Evolutionary conservation across 2,888 invertebrate species (phyloP).

Genomic region (Ichneumon xanthorius): DNA sequence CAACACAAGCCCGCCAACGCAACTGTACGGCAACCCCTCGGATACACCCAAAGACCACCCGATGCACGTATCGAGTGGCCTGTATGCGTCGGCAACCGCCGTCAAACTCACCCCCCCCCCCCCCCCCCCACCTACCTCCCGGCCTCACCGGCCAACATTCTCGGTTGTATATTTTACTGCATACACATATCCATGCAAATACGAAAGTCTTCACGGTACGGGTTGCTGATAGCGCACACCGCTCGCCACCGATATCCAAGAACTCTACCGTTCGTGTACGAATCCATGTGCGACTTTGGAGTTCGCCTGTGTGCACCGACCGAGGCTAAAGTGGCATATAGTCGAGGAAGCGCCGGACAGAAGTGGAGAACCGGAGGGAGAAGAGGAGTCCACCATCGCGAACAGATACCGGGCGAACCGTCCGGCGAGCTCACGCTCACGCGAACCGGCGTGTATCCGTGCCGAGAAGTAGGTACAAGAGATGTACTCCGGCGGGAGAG

Average conservation of each 20-base stretch:
- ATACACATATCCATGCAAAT: slow-evolving; percentile 44
- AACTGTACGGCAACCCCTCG: slow-evolving; percentile 16
- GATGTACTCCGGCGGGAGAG: slow-evolving; percentile 72
- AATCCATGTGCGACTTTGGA: slow-evolving; percentile 55
- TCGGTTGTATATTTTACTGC: not conserved
- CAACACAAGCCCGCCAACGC: slow-evolving; percentile 14
- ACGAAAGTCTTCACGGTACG: slow-evolving; percentile 31
- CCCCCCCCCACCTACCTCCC: not conserved
- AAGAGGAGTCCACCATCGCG: slow-evolving; percentile 19
- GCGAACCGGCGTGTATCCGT: slow-evolving; percentile 60
- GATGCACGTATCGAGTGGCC: slow-evolving; percentile 48
- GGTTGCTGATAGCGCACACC: slow-evolving; percentile 22
- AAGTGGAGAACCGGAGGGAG: slow-evolving; percentile 34
- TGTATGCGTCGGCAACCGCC: slow-evolving; percentile 29
- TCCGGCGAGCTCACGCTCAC: slow-evolving; percentile 53
- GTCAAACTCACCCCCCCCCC: slow-evolving; percentile 32
- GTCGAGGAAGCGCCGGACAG: slow-evolving; percentile 51
- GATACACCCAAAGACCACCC: slow-evolving; percentile 37
- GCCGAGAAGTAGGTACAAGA: slow-evolving; percentile 76
- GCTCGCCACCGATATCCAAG: slow-evolving; percentile 24
- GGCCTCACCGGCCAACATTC: too few species aligned
- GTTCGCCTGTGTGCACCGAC: slow-evolving; percentile 28
- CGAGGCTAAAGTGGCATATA: slow-evolving; percentile 49
- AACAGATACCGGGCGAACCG: slow-evolving; percentile 47
- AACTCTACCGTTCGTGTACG: slow-evolving; percentile 25